phyloP scores from a whole-genome alignment of 2,888 invertebrate genomes.

The Carterocephalus palaemon region DNA sequence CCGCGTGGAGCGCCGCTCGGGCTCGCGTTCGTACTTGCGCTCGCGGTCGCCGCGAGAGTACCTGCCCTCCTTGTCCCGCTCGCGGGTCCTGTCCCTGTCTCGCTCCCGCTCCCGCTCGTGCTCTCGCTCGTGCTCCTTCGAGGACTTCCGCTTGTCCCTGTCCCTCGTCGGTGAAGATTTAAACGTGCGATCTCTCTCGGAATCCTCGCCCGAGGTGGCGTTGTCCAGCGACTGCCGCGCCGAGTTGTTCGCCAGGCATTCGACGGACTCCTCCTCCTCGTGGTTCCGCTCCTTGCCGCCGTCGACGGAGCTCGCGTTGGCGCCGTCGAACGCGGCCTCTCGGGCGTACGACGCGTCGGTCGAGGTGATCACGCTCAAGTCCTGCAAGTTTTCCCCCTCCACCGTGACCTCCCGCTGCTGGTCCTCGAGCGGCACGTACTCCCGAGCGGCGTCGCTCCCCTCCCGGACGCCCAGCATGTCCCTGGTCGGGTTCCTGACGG shows the following conservation, averaged over 20 bases:
- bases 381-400: conserved; percentile 80
- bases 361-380: conserved; percentile 59
- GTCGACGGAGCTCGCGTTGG: conserved; percentile 53
- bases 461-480: conserved; percentile 52
- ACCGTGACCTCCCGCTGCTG: conserved; percentile 77
- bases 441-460: conserved; percentile 43
- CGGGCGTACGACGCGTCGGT: conserved; percentile 59
- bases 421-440: conserved; percentile 49
- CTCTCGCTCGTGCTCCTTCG: conserved; percentile 49
- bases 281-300: conserved; percentile 43
- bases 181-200: conserved; percentile 61
- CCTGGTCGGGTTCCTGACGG: conserved; percentile 46
- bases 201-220: conserved; percentile 66
- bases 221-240: conserved; percentile 55
- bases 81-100: conserved; percentile 37
- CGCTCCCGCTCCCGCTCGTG: conserved; percentile 47
- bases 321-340: conserved; percentile 74
- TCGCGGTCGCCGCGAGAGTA: conserved; percentile 59
- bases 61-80: conserved; percentile 46
- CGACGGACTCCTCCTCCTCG: conserved; percentile 54
- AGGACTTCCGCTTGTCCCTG: conserved; percentile 52
- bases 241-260: conserved; percentile 49
- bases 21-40: conserved; percentile 54
- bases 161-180: conserved; percentile 60
- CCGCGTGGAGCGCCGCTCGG: conserved; percentile 46